A percentile compares a stretch with the other conserved stretches of the same genome.
phyloP scores from a whole-genome alignment of 1,140 invertebrate genomes.

The Adoxophyes honmai region DNA sequence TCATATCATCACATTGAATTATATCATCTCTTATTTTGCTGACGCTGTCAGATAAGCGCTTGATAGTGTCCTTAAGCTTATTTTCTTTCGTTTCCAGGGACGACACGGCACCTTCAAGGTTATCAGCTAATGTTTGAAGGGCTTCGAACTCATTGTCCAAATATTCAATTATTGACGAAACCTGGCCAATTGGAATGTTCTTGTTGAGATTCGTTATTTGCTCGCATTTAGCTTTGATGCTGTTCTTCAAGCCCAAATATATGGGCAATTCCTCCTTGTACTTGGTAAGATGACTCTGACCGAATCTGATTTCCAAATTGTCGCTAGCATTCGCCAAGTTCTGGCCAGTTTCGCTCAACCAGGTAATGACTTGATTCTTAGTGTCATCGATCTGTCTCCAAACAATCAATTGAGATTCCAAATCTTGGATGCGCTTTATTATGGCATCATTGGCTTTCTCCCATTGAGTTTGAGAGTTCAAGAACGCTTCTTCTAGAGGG shows the following conservation, averaged over 20 bases:
- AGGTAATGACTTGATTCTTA: slow-evolving; percentile 88
- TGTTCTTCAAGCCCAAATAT: slow-evolving; percentile 85
- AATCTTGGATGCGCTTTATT: slow-evolving; percentile 84
- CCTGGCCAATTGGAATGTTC: slow-evolving; percentile 82
- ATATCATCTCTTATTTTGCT: slow-evolving; percentile 89
- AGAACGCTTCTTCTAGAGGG: slow-evolving; percentile 81
- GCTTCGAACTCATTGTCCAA: slow-evolving; percentile 88
- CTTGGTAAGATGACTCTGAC: slow-evolving; percentile 86
- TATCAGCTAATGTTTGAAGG: slow-evolving; percentile 84
- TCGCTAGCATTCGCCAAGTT: slow-evolving; percentile 85
- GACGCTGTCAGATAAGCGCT: slow-evolving; percentile 82
- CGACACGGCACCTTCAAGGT: slow-evolving; percentile 84
- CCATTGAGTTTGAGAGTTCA: slow-evolving; percentile 83
- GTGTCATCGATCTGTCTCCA: slow-evolving; percentile 95
- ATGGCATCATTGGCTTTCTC: slow-evolving; percentile 84
- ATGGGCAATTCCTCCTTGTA: slow-evolving; percentile 92
- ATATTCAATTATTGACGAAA: slow-evolving; percentile 83
- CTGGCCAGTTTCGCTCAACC: slow-evolving; percentile 89
- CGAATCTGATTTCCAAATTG: slow-evolving; percentile 88
- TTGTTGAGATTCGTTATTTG: slow-evolving; percentile 90
- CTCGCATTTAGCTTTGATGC: slow-evolving; percentile 86
- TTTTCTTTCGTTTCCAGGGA: slow-evolving; percentile 86
- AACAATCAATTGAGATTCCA: slow-evolving; percentile 92
- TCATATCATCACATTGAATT: slow-evolving; percentile 94
- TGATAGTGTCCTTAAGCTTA: slow-evolving; percentile 83